Evolutionary conservation across 2,888 invertebrate genomes (phyloP), one percentile per base, ranked within the genome.

Genomic region (Philereme vetulata): DNA sequence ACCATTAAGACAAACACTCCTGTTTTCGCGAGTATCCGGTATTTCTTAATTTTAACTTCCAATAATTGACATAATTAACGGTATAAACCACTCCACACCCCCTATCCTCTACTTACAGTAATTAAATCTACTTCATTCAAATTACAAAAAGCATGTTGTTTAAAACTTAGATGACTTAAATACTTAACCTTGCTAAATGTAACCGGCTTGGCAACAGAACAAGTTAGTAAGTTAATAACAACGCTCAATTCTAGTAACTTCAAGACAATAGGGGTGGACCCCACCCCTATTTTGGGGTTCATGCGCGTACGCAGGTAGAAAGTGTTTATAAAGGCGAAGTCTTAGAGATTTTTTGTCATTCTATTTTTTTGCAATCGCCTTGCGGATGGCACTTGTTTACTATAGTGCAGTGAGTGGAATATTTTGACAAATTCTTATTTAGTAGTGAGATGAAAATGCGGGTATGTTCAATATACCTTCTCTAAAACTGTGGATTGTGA

Each of bases 221-320:
- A 32, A 21, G 5, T 33, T 35, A 21, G 40, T 43, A 62, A 56
- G 40, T 47, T n/a, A 58, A 59, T 51, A 63, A 51, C 48, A 62
- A 49, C 49, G 4, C 5, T 49, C 35, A 60, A 36, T 55, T 51
- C 52, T 53, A 52, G 61, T 59, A 56, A 62, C 51, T 40, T 44
- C 38, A 61, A 68, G 60, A 62, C 52, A 51, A 68, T 67, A 59
- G 65, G 64, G 56, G 6, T 45, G 51, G 47, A 10, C 62, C 46
- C 72, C 67, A 4, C 68, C 67, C 64, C 48, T 59, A 57, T 52
- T 54, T 42, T 6, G 51, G 53, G 57, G 52, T 50, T 32, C 54
- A 35, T 63, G 70, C 67, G 68, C 21, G 42, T 6, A 6, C 67
- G 65, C 67, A 61, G 64, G 65, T 67, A 67, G 55, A 43, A 44